phyloP scores from a whole-genome alignment of 2,888 invertebrate genomes.

The Geotrupes spiniger region DNA sequence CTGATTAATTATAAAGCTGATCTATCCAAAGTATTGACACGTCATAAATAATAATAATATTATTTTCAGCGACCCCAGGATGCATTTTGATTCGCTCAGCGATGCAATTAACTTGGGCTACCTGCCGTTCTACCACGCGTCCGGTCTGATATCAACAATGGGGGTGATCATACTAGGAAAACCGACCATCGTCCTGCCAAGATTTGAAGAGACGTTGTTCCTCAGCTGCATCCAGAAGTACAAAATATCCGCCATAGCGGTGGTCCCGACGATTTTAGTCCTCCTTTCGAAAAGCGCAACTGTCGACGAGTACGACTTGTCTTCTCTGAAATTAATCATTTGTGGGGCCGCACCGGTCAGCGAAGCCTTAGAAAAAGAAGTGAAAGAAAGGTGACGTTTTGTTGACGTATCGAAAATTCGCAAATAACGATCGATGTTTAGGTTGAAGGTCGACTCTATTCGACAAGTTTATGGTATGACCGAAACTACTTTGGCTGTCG shows the following conservation, averaged over 20 bases:
- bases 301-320: conserved; percentile 45
- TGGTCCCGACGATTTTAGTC: conserved; percentile 55
- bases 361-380: no score
- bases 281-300: conserved; percentile 53
- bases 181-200: conserved; percentile 43
- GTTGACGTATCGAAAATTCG: background rate
- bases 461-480: conserved; percentile 74
- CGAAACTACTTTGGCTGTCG: conserved; percentile 63
- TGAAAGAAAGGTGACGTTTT: conserved; percentile 7
- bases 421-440: background rate
- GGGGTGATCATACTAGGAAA: conserved; percentile 23
- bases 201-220: conserved; percentile 67
- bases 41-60: no score
- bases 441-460: conserved; percentile 7
- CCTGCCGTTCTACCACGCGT: conserved; percentile 36
- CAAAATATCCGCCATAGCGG: conserved; percentile 12
- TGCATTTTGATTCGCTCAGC: background rate
- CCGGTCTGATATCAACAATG: conserved; percentile 32
- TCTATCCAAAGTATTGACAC: no score
- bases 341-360: no score
- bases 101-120: conserved; percentile 22
- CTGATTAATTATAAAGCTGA: no score
- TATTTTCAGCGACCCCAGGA: conserved; percentile 4
- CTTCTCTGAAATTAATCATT: no score
- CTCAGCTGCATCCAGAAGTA: conserved; percentile 64